phyloP scores from a whole-genome alignment of 35 echinoderm and acorn worm genomes.

The Nesometra sesokonis region DNA sequence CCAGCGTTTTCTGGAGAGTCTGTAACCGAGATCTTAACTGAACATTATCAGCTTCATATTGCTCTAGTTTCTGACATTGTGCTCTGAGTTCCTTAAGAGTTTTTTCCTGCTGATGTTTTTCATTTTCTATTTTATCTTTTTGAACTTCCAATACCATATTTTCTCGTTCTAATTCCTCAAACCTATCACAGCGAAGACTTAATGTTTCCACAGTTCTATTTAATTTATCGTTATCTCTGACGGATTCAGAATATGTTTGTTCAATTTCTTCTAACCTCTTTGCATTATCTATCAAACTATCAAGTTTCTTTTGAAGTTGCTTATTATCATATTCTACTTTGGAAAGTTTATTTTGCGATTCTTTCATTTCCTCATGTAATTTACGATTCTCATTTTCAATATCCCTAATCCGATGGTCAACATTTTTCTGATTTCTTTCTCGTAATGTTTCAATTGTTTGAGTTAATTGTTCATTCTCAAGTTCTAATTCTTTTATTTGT shows the following conservation, averaged over 20 bases:
- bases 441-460: conserved; percentile 60
- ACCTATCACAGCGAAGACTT: conserved; percentile 77
- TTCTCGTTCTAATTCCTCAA: conserved; percentile 65
- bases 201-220: conserved; percentile 63
- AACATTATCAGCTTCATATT: conserved; percentile 67
- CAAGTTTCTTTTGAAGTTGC: conserved; percentile 65
- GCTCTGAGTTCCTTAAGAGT: conserved; percentile 54
- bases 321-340: conserved; percentile 74
- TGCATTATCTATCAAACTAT: conserved; percentile 66
- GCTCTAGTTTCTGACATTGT: conserved; percentile 50
- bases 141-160: conserved; percentile 71
- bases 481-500: conserved; percentile 52
- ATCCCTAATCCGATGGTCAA: conserved; percentile 82
- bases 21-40: conserved; percentile 59
- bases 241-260: conserved; percentile 58
- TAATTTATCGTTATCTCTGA: conserved; percentile 77
- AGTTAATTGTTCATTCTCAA: conserved; percentile 63
- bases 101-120: conserved; percentile 59
- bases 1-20: conserved; percentile 64
- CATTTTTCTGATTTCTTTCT: conserved; percentile 87
- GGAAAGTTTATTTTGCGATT: conserved; percentile 68
- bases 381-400: conserved; percentile 96
- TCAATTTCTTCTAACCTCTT: conserved; percentile 61
- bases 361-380: conserved; percentile 59
- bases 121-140: background rate